These are phyloP conservation scores for Pampus argenteus DNA, from an alignment of 2,797 vertebrate genomes.

Conservation along the genomic window DNA sequence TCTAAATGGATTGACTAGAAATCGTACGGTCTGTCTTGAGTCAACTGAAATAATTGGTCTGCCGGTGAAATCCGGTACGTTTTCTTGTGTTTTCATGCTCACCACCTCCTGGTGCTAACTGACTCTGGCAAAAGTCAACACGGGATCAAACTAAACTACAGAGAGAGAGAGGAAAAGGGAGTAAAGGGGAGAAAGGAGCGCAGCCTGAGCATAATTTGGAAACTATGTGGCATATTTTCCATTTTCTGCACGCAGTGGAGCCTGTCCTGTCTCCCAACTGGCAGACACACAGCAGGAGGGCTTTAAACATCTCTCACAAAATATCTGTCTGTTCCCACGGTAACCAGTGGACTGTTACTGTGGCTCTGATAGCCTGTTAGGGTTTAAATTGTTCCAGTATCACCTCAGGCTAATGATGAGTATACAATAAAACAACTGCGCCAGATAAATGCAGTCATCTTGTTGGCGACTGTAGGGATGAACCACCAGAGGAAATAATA, in stretches of 20 bases:
- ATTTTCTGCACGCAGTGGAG: slow-evolving; percentile 76
- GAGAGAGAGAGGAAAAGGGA: slow-evolving; percentile 55
- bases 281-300: slow-evolving; percentile 74
- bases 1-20: slow-evolving; percentile 41
- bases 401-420: slow-evolving; percentile 9
- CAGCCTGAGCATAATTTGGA: slow-evolving; percentile 76
- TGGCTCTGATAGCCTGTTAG: slow-evolving; percentile 3
- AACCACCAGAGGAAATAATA: slow-evolving; percentile 26
- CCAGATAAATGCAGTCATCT: slow-evolving; percentile 12
- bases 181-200: slow-evolving; percentile 53
- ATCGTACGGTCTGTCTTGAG: slow-evolving; percentile 13
- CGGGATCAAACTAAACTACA: slow-evolving; percentile 60
- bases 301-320: slow-evolving; percentile 73
- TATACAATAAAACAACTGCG: slow-evolving; percentile 19
- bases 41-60: slow-evolving; percentile 52
- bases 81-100: slow-evolving; percentile 51
- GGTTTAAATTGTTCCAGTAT: slow-evolving; percentile 27
- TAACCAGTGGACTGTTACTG: slow-evolving; percentile 51
- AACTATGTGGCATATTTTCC: slow-evolving; percentile 84
- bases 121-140: slow-evolving; percentile 70
- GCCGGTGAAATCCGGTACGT: slow-evolving; percentile 53
- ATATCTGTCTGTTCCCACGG: slow-evolving; percentile 74
- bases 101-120: slow-evolving; percentile 53
- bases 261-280: slow-evolving; percentile 73
- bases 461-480: slow-evolving; percentile 34